A percentile compares a stretch with the other conserved stretches of the same genome.
These are phyloP conservation scores for Pissodes strobi DNA, from an alignment of 1,140 invertebrate genomes.

Conservation along the genomic window DNA sequence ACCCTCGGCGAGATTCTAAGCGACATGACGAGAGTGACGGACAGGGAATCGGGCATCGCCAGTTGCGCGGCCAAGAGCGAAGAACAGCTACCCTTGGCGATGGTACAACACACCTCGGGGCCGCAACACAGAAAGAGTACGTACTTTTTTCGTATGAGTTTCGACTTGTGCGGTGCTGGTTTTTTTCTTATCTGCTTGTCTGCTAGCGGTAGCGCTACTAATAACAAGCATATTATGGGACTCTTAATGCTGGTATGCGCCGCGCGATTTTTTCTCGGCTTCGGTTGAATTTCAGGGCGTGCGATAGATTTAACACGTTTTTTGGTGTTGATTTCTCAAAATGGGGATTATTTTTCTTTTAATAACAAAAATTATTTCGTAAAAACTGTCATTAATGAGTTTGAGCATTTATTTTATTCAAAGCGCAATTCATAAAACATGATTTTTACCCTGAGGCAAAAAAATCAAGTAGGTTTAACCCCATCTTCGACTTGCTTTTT, in stretches of 20 bases:
- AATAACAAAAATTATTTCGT: too few species aligned
- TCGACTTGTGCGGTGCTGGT: background rate
- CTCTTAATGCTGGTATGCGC: background rate
- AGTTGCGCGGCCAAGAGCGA: conserved; percentile 51
- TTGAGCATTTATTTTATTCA: too few species aligned
- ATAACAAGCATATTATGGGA: background rate
- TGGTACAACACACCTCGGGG: conserved; percentile 40
- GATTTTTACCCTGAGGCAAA: too few species aligned
- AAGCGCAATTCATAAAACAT: too few species aligned
- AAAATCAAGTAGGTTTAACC: too few species aligned
- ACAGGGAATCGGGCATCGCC: conserved; percentile 45
- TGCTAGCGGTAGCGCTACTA: background rate
- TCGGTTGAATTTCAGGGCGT: too few species aligned
- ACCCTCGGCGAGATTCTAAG: conserved; percentile 62
- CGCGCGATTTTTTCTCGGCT: too few species aligned
- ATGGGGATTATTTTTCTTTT: too few species aligned
- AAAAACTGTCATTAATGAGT: too few species aligned
- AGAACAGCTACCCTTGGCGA: conserved; percentile 49
- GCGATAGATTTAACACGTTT: too few species aligned
- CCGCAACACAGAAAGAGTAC: conserved; percentile 56
- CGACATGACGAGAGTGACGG: conserved; percentile 56
- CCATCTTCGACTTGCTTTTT: too few species aligned
- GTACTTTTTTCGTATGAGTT: conserved; percentile 31
- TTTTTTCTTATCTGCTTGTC: conserved; percentile 13
- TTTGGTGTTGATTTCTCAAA: too few species aligned